A percentile compares a stretch with the other conserved stretches of the same genome.
phyloP scores from a whole-genome alignment of 2,797 vertebrate species.

The Danio albolineatus region DNA sequence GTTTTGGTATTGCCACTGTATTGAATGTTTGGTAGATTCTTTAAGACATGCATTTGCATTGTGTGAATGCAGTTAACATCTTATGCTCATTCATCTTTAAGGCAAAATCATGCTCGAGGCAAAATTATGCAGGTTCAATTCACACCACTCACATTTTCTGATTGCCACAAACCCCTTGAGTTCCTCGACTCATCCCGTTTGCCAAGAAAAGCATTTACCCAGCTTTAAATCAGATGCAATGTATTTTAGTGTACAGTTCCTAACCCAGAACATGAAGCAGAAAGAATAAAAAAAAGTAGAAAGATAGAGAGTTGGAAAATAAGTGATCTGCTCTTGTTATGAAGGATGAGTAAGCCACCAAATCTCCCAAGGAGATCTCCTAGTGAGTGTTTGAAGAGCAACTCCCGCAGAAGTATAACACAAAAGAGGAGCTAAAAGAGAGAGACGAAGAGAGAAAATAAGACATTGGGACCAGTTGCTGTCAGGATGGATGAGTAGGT shows the following conservation, averaged over 20 bases:
- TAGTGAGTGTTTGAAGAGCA: slow-evolving; percentile 13
- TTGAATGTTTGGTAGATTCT: not conserved
- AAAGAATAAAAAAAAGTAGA: slow-evolving; percentile 6
- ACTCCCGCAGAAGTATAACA: not conserved
- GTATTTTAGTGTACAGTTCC: slow-evolving; percentile 29
- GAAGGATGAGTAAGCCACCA: slow-evolving; percentile 37
- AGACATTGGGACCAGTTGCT: not conserved
- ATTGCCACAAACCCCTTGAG: slow-evolving; percentile 33
- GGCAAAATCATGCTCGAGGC: not conserved
- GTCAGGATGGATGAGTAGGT: slow-evolving; percentile 34
- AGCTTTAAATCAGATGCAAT: slow-evolving; percentile 15
- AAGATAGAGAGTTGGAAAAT: not conserved
- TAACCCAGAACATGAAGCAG: slow-evolving; percentile 43
- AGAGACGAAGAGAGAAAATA: not conserved
- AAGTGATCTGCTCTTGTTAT: slow-evolving; percentile 36
- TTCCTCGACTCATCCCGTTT: slow-evolving; percentile 28
- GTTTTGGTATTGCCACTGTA: not conserved
- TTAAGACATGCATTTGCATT: not conserved
- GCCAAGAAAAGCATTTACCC: slow-evolving; percentile 46
- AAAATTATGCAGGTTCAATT: slow-evolving; percentile 1
- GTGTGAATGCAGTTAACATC: not conserved
- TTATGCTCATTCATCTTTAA: not conserved
- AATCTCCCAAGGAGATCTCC: not conserved
- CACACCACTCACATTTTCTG: not conserved
- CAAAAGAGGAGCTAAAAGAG: slow-evolving; percentile 7